Evolutionary conservation across 2,113 vertebrate genomes (phyloP), one percentile per base, ranked within the genome.

Genomic region (Ariopsis seemanni): DNA sequence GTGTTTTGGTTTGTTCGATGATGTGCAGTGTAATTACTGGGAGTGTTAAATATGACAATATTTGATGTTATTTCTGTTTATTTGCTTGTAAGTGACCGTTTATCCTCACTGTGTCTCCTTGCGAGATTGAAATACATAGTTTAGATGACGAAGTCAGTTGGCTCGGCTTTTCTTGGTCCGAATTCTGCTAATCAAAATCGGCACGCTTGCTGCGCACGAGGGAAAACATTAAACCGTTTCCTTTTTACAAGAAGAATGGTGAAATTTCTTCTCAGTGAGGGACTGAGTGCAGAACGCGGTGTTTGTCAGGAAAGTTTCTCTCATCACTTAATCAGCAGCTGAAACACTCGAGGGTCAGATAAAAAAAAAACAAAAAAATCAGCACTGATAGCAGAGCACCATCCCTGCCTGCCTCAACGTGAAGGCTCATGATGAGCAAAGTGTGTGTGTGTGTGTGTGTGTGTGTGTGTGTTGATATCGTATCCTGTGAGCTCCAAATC

Each of bases 401-500:
- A n/a, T 55, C 55, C 20, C 34, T 27, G 77, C 22, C 65, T 81
- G 63, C 57, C 42, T 52, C 42, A 65, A 69, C 4, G 10, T 65
- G 55, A 74, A 69, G 69, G 42, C 67, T 71, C 65, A 50, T 78
- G 69, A 78, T 67, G 75, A 58, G 89, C 48, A 60, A 11, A 27
- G 42, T 69, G 58, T 60, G 81, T 30, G 11, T 17, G 50, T 50
- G 53, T 27, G 69, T n/a, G n/a, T n/a, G 52, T 2, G 72, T 27
- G 69, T 81, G 50, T 34, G 52, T 2, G 72, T 58, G 55, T 83
- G 52, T 15, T 25, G 52, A 83, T 65, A 83, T 85, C 60, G 42
- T 88, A 83, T 86, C 27, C 63, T 80, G 63, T 27, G 89, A 75
- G 58, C 57, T 82, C 77, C 75, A 57, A 80, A 83, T 87, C 79